These are phyloP conservation scores for Pangasius mekongensis DNA, from an alignment of 2,797 vertebrate genomes.

Conservation along the genomic window DNA sequence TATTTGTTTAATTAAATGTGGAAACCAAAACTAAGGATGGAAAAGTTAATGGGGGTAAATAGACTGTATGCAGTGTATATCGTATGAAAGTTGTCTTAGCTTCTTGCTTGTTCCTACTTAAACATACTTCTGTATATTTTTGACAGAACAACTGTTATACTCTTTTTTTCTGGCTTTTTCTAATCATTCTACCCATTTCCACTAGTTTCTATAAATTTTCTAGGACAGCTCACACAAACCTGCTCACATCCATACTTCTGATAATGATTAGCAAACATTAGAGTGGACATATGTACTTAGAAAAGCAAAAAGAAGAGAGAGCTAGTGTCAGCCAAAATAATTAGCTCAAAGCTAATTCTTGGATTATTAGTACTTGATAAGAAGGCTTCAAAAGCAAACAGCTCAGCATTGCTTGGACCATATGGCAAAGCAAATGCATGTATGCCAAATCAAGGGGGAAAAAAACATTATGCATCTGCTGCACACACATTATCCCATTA, in stretches of 20 bases:
- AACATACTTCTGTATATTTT: neutral
- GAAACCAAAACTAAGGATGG: neutral
- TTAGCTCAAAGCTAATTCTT: slow-evolving; percentile 10
- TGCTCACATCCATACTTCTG: neutral
- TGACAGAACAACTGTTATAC: neutral
- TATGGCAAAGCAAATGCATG: slow-evolving; percentile 26
- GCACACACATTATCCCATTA: slow-evolving; percentile 47
- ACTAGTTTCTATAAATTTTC: neutral
- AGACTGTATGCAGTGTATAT: neutral
- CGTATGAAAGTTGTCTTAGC: neutral
- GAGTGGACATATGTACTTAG: neutral
- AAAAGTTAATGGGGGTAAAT: neutral
- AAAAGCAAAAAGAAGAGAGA: neutral
- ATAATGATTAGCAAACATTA: neutral
- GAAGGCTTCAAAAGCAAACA: slow-evolving; percentile 1
- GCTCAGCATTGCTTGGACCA: slow-evolving; percentile 17
- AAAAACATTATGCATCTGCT: slow-evolving; percentile 41
- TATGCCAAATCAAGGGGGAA: slow-evolving; percentile 1
- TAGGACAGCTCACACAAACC: neutral
- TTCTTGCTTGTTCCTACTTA: neutral
- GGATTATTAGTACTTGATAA: slow-evolving; percentile 3
- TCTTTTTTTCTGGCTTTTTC: neutral
- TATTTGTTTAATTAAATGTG: neutral
- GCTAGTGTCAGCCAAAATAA: slow-evolving; percentile 6
- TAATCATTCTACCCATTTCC: neutral